Conservation (phyloP, 2,888 invertebrate species). For the Dexiosoma caninum region DNA sequence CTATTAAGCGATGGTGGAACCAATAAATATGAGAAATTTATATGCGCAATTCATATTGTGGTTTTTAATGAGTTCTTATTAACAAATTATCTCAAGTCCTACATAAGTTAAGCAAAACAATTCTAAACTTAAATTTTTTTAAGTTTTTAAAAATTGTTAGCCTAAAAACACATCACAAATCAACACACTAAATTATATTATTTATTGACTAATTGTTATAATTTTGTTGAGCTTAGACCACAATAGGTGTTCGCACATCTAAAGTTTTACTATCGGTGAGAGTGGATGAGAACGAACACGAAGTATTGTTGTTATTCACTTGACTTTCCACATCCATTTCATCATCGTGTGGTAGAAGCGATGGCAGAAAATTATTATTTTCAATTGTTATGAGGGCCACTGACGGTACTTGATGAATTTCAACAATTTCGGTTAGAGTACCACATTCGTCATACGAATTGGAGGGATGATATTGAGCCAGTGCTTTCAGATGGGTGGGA, state of each 20-base stretch:
- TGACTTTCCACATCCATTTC: conserved; percentile 58
- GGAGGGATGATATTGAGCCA: conserved; percentile 28
- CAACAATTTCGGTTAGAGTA: conserved; percentile 72
- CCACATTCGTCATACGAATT: conserved; percentile 64
- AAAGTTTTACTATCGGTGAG: conserved; percentile 76
- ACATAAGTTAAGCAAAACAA: not conserved
- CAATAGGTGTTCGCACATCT: conserved; percentile 76
- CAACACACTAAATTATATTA: conserved; percentile 54
- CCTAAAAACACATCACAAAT: conserved; percentile 53
- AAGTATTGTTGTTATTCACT: conserved; percentile 73
- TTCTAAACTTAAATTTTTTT: not conserved
- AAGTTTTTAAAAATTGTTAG: conserved; percentile 4
- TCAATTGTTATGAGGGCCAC: conserved; percentile 30
- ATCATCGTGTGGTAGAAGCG: not conserved
- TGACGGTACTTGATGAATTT: conserved; percentile 65
- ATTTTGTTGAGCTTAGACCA: conserved; percentile 68
- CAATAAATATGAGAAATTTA: too few relatives aligned
- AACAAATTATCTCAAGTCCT: not conserved
- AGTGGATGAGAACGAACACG: conserved; percentile 74
- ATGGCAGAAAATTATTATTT: conserved; percentile 53
- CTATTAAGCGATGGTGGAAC: too few relatives aligned
- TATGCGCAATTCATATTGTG: too few relatives aligned
- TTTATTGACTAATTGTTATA: conserved; percentile 40
- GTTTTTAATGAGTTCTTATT: too few relatives aligned
- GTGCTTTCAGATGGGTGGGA: conserved; percentile 36